These are phyloP conservation scores for Sarcophaga rosellei DNA, from an alignment of 2,888 invertebrate genomes.

Conservation along the genomic window DNA sequence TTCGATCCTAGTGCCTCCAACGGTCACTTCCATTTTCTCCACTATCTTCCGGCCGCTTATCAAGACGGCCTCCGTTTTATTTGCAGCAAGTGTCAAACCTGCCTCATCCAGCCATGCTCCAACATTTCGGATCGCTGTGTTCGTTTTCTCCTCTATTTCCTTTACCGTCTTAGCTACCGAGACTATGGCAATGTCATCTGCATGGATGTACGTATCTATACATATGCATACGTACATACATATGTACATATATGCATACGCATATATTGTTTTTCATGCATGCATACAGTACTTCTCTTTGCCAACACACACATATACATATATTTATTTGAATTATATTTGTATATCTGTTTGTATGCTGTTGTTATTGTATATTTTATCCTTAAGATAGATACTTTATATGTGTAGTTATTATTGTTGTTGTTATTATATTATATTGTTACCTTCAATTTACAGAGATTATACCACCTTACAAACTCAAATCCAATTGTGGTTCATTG, in stretches of 20 bases:
- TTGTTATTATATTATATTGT: slow-evolving; percentile 21
- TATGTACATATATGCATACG: too few species aligned
- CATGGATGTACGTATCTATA: neutral
- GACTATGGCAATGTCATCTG: too few species aligned
- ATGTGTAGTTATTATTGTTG: neutral
- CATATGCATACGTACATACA: neutral
- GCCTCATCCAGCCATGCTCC: too few species aligned
- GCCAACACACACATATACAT: neutral
- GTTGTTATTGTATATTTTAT: too few species aligned
- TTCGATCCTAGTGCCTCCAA: too few species aligned
- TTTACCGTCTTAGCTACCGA: too few species aligned
- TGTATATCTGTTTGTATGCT: neutral
- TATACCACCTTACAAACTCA: slow-evolving; percentile 34
- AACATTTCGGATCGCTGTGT: too few species aligned
- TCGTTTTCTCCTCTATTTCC: too few species aligned
- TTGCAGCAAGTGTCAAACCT: too few species aligned
- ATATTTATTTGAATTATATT: neutral
- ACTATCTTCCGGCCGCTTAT: too few species aligned
- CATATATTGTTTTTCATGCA: neutral
- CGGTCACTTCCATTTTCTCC: too few species aligned
- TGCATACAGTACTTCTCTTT: neutral
- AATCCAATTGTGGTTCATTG: slow-evolving; percentile 51
- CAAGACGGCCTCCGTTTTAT: too few species aligned
- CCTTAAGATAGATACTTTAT: neutral
- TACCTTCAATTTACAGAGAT: slow-evolving; percentile 48